Evolutionary conservation across 2,113 vertebrate genomes (phyloP).

Genomic region (Gadus macrocephalus): DNA sequence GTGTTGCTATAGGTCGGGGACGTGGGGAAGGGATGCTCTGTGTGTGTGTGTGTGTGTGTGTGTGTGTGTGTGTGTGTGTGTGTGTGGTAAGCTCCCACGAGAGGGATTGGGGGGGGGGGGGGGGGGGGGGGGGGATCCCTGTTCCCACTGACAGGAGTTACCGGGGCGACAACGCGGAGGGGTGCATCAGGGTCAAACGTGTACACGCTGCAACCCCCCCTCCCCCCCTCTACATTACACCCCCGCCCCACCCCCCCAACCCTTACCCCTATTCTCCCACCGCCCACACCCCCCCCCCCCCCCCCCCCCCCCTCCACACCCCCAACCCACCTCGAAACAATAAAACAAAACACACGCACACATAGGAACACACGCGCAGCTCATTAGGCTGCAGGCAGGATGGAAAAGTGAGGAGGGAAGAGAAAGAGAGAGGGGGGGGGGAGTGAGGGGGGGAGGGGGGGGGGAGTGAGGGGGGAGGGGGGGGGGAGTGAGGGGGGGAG

Average conservation of each 20-base stretch:
- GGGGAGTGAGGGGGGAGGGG: constrained; percentile 32
- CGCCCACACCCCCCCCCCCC: too few species aligned
- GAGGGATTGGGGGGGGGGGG: background rate
- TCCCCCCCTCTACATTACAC: constrained; percentile 13
- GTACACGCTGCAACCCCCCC: constrained; percentile 34
- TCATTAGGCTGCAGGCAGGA: constrained; percentile 53
- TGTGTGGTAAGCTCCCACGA: constrained; percentile 1
- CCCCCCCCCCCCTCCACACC: too few species aligned
- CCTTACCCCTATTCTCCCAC: too few species aligned
- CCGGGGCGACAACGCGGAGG: constrained; percentile 20
- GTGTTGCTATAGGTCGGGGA: too few species aligned
- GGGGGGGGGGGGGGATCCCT: constrained; percentile 15
- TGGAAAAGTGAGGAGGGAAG: background rate
- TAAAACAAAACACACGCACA: constrained; percentile 31
- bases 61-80: background rate
- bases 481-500: constrained; percentile 20
- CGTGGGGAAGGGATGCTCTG: background rate
- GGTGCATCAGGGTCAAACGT: constrained; percentile 55
- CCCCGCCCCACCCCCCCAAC: too few species aligned
- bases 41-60: too few species aligned
- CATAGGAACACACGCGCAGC: constrained; percentile 41
- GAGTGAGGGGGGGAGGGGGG: constrained; percentile 26
- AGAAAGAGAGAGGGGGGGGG: constrained; percentile 13
- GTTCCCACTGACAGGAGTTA: constrained; percentile 13
- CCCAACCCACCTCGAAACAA: background rate